Percentiles rank a stretch among this genome's conserved stretches.
These are phyloP conservation scores for Ictalurus furcatus DNA, from an alignment of 2,113 vertebrate species.

Conservation along the genomic window DNA sequence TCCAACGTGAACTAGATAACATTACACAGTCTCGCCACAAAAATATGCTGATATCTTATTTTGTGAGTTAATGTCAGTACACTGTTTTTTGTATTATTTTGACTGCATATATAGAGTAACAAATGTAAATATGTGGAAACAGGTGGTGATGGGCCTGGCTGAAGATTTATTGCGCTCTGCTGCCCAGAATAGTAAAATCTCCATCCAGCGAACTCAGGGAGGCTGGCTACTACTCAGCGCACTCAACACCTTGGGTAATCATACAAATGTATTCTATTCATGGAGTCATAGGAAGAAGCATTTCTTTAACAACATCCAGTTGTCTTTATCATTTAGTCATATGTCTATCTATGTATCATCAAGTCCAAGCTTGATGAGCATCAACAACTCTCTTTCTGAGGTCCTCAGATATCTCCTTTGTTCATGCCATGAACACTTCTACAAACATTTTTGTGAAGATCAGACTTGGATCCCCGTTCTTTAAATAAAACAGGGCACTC, in stretches of 20 bases:
- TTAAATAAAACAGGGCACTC: too few relatives aligned
- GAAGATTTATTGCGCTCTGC: conserved; percentile 90
- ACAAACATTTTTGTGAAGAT: too few relatives aligned
- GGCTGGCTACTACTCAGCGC: conserved; percentile 88
- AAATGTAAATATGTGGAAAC: conserved; percentile 3
- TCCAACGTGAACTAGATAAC: not conserved
- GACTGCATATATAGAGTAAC: not conserved
- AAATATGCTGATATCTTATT: not conserved
- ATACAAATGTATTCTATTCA: not conserved
- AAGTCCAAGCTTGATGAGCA: too few relatives aligned
- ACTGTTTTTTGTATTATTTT: not conserved
- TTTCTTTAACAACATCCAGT: not conserved
- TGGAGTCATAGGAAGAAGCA: not conserved
- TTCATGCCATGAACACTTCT: too few relatives aligned
- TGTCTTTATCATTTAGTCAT: not conserved
- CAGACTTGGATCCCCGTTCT: too few relatives aligned
- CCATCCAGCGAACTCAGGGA: conserved; percentile 84
- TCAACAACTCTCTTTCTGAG: too few relatives aligned
- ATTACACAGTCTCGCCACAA: not conserved
- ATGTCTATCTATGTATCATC: not conserved
- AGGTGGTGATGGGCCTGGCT: conserved; percentile 84
- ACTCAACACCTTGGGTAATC: conserved; percentile 85
- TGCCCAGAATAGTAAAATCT: conserved; percentile 85
- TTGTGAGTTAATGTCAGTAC: not conserved
- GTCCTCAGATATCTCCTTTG: too few relatives aligned